Conservation (phyloP, 2,888 invertebrate genomes). For the Andrena fulva region DNA sequence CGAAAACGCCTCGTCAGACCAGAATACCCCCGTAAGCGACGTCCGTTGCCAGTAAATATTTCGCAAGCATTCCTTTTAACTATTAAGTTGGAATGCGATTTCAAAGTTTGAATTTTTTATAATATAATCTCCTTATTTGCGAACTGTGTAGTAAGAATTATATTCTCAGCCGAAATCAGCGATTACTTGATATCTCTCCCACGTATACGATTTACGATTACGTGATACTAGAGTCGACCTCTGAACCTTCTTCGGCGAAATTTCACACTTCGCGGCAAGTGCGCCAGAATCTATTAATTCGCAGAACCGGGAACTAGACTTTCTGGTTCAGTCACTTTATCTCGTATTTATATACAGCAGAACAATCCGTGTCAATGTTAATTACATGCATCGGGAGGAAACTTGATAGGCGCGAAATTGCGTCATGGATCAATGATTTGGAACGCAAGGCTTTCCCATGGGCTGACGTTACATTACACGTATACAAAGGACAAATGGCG, state of each 20-base stretch:
- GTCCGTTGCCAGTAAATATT: no score
- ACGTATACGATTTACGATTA: no score
- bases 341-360: conserved; percentile 10
- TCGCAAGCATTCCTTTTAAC: no score
- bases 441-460: conserved; percentile 20
- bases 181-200: no score
- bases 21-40: no score
- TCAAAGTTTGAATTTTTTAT: background rate
- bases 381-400: conserved; percentile 30
- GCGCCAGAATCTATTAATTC: conserved; percentile 26
- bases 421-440: conserved; percentile 19
- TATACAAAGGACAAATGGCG: background rate
- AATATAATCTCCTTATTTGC: no score
- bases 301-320: conserved; percentile 43
- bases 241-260: background rate
- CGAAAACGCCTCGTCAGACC: no score
- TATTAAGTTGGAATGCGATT: background rate
- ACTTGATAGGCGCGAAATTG: conserved; percentile 12
- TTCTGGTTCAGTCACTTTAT: conserved; percentile 46
- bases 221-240: no score
- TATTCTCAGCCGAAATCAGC: no score
- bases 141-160: no score
- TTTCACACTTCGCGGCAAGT: background rate
- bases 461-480: background rate
- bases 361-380: conserved; percentile 53